Percentiles rank a stretch among this genome's conserved stretches.
These are phyloP conservation scores for Mormyrops attenuatus DNA, from an alignment of 2,797 vertebrate genomes.

Conservation along the genomic window DNA sequence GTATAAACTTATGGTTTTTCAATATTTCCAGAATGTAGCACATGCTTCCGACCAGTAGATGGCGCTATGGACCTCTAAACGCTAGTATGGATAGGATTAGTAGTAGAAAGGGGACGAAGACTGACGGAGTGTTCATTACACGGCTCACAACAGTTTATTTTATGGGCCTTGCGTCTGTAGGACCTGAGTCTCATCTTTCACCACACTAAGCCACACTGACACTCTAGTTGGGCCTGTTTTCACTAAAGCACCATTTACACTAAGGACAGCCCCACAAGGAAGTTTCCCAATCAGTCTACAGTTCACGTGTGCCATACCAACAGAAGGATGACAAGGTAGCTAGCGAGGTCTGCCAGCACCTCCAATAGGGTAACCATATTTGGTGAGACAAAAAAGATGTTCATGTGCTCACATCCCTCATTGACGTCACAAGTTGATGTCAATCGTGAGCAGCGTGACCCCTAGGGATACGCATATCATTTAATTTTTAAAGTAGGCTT, in stretches of 20 bases:
- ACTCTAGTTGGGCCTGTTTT: constrained; percentile 49
- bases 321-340: not conserved
- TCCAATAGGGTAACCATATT: not conserved
- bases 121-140: not conserved
- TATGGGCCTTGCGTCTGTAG: not conserved
- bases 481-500: too few species aligned
- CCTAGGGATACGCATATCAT: too few species aligned
- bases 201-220: not conserved
- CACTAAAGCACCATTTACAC: constrained; percentile 76
- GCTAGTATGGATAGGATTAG: not conserved
- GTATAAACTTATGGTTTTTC: not conserved
- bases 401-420: too few species aligned
- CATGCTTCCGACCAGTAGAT: not conserved
- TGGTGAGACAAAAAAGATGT: too few species aligned
- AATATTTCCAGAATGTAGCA: not conserved
- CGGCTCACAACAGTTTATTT: not conserved
- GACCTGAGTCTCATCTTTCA: not conserved
- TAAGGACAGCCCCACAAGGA: constrained; percentile 78
- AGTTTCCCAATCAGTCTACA: constrained; percentile 71
- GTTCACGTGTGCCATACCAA: not conserved
- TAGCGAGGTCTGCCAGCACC: not conserved
- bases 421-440: too few species aligned
- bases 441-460: too few species aligned
- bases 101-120: not conserved
- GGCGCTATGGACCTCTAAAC: not conserved